Conservation (phyloP, 2,113 vertebrate genomes). For the Pseudorhombus dupliciocellatus region DNA sequence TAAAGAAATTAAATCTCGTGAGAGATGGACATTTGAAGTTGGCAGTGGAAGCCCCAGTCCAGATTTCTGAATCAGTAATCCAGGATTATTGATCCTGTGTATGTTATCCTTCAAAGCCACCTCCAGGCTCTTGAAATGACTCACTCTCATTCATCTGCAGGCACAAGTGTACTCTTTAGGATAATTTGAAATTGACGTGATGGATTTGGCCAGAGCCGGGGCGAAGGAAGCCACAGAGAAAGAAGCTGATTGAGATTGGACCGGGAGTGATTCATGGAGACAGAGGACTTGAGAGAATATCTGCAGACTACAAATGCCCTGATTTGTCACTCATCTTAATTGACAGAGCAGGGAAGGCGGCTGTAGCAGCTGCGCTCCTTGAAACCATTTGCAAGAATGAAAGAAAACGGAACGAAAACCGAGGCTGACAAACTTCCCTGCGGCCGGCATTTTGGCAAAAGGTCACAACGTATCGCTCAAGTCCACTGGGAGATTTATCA, state of each 20-base stretch:
- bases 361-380: constrained; percentile 51
- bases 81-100: constrained; percentile 18
- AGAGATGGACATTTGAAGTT: too few species aligned
- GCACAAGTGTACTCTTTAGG: constrained; percentile 20
- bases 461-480: constrained; percentile 57
- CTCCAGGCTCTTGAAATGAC: neutral
- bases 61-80: neutral
- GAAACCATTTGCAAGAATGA: constrained; percentile 44
- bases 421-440: constrained; percentile 31
- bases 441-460: constrained; percentile 53
- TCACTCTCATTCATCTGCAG: constrained; percentile 4
- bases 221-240: neutral
- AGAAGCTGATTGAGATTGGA: constrained; percentile 35
- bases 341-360: constrained; percentile 62
- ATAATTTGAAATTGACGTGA: constrained; percentile 23
- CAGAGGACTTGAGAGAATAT: constrained; percentile 36
- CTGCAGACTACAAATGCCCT: constrained; percentile 62
- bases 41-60: too few species aligned
- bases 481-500: constrained; percentile 63
- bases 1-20: too few species aligned
- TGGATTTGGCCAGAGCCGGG: constrained; percentile 1
- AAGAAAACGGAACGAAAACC: neutral
- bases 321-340: constrained; percentile 75
- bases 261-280: constrained; percentile 43
- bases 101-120: constrained; percentile 13